Evolutionary conservation across 2,888 invertebrate species (phyloP), one percentile per base, ranked within the genome.

Genomic region (Caenorhabditis sp.): DNA sequence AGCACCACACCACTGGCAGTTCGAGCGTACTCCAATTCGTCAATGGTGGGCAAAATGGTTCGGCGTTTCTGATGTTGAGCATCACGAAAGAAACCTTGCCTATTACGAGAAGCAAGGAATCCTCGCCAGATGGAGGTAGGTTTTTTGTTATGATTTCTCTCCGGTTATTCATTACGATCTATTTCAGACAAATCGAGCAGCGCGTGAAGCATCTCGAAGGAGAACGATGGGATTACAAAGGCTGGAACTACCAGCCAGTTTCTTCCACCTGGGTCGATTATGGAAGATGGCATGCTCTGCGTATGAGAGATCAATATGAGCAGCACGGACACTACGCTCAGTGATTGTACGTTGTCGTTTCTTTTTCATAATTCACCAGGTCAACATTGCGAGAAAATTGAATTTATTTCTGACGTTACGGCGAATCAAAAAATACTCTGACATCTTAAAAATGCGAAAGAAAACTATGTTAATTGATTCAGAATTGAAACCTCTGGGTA

Each of bases 211-310:
- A 91, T 85, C 84, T 91, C 59, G 88, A 91, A 82, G 90, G 90
- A 19, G 90, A 91, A 80, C 86, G 90, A 68, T 90, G 90, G 89
- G 91, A 91, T 77, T 91, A 91, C 85, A 91, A 91, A 85, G 91
- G 88, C 28, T 91, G 87, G 87, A 87, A 85, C 77, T 90, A 91
- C 72, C 86, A 89, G 80, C 91, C 91, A 56, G 89, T 91, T n/a
- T 89, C 90, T 22, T 83, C 91, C 47, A 80, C 86, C 56, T 91
- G 91, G 91, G 85, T 91, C 68, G 90, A 90, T 58, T 87, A 87
- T 64, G 88, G 89, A 24, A 85, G 90, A 74, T 87, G 88, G 87
- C 88, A 88, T 47, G 88, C 88, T 24, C 68, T 89, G 41, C 85
- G 88, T 19, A 74, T 87, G 77, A 85, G 88, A 81, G 87, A 90